Percentiles rank a stretch among this genome's conserved stretches.
These are phyloP conservation scores for Darevskia mixta DNA, from an alignment of 2,797 vertebrate genomes.

Conservation along the genomic window DNA sequence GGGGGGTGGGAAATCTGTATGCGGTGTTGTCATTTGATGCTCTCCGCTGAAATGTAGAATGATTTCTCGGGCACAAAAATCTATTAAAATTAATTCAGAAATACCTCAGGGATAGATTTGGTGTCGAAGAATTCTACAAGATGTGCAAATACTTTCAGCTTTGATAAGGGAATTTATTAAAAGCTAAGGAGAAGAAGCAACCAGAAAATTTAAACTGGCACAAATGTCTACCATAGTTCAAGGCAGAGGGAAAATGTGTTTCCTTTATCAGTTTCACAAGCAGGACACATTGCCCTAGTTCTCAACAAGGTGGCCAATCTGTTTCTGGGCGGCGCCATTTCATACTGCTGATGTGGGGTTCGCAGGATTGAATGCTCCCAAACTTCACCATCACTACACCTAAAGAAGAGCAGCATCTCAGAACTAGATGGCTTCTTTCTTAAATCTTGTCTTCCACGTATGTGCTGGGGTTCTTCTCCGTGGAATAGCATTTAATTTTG, in stretches of 20 bases:
- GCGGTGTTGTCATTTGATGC: constrained; percentile 55
- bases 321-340: not conserved
- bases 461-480: not conserved
- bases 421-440: not conserved
- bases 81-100: constrained; percentile 71
- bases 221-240: constrained; percentile 32
- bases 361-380: not conserved
- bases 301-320: not conserved
- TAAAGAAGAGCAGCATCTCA: not conserved
- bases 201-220: constrained; percentile 56
- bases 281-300: not conserved
- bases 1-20: constrained; percentile 41
- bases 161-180: constrained; percentile 68
- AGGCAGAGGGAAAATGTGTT: constrained; percentile 39
- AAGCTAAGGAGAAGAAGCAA: constrained; percentile 46
- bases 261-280: constrained; percentile 36
- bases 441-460: not conserved
- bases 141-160: constrained; percentile 68
- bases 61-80: constrained; percentile 56
- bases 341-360: not conserved
- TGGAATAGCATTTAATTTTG: not conserved
- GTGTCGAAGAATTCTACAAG: constrained; percentile 63
- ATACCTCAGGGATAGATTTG: constrained; percentile 66
- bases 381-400: not conserved
- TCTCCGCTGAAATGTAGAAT: constrained; percentile 57